Evolutionary conservation across 1,140 invertebrate genomes (phyloP).

Genomic region (Meloidogyne hapla): DNA sequence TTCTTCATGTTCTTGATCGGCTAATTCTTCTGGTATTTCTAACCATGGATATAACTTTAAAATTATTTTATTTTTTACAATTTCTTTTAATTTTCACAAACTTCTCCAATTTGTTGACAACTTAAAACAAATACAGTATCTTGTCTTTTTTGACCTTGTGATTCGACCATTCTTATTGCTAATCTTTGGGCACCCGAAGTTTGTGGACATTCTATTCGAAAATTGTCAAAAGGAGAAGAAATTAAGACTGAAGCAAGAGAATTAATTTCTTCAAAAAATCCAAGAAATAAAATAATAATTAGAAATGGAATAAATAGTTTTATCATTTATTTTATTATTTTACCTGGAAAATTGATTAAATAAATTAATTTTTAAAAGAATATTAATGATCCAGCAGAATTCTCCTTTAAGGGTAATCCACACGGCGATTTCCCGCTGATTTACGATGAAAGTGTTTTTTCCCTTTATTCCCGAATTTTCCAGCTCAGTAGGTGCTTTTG

Average conservation of each 20-base stretch:
- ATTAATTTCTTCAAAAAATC: neutral
- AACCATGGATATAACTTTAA: conserved; percentile 60
- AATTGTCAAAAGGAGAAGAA: conserved; percentile 62
- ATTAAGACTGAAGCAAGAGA: conserved; percentile 52
- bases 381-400: neutral
- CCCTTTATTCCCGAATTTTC: neutral
- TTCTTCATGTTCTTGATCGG: conserved; percentile 57
- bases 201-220: conserved; percentile 63
- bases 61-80: conserved; percentile 8
- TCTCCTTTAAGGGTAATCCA: neutral
- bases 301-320: neutral
- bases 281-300: neutral
- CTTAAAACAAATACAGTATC: conserved; percentile 59
- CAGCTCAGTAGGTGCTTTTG: neutral
- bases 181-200: conserved; percentile 35
- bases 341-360: neutral
- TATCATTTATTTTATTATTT: neutral
- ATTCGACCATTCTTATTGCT: conserved; percentile 61
- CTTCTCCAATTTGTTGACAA: conserved; percentile 55
- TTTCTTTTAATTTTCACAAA: conserved; percentile 27
- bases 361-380: neutral
- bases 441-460: neutral
- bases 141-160: conserved; percentile 59
- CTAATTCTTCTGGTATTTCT: conserved; percentile 56
- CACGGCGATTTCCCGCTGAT: neutral